Evolutionary conservation across 2,113 vertebrate genomes (phyloP), one percentile per base, ranked within the genome.

Genomic region (Seriola aureovittata): DNA sequence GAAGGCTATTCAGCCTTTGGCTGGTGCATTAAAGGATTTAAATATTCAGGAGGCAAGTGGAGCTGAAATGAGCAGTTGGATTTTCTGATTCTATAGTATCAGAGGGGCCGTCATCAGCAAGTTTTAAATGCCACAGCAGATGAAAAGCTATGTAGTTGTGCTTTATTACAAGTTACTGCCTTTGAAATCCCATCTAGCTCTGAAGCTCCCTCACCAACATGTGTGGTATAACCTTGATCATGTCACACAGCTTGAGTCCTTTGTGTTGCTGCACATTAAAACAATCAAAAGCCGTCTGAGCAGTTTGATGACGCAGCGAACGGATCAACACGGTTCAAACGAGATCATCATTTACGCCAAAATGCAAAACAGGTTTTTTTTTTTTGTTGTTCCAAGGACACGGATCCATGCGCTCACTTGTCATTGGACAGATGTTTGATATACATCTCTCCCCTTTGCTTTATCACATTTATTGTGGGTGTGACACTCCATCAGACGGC

Each of bases 121-220:
- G 55, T 88, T 91, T 89, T 86, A 91, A 91, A 92, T 91, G 89
- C 88, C 88, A 81, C 80, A 71, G 85, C 90, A 91, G 90, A 91
- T 86, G 83, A 86, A 86, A 82, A 80, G 71, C 82, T 19, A 36
- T 54, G 75, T 64, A 50, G 62, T 55, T 44, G 63, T 36, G 77
- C 73, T 87, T 89, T 87, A 86, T 88, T 86, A 81, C 70, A 69
- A 12, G 19, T 13, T 80, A 71, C 66, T 70, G 67, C 52, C 85
- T 84, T 65, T 78, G 55, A 85, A 82, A 78, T 54, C 84, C 70
- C 70, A 54, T 68, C 58, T 11, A 64, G 63, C 0, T 16, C 52
- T 36, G 17, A 29, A 13, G 38, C 67, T 70, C 38, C 69, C 46
- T 66, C 57, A 9, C 54, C 72, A 16, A 42, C 40, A 21, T 57